Evolutionary conservation across 2,888 invertebrate species (phyloP).

Genomic region (Melinaea menophilus): DNA sequence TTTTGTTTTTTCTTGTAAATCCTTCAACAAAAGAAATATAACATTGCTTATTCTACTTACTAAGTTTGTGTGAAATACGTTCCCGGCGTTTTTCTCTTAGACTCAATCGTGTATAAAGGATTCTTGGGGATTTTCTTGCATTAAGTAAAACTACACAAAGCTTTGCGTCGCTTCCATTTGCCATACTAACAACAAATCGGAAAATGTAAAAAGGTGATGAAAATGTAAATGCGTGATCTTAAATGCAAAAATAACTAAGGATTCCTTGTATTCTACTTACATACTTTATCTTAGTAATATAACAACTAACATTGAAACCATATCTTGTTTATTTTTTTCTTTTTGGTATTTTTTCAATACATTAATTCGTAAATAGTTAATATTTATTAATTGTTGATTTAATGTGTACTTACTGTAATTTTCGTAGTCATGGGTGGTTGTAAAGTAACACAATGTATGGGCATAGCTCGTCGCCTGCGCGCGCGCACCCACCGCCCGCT

Average conservation of each 20-base stretch:
- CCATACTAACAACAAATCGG: slow-evolving; percentile 7
- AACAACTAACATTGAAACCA: not conserved
- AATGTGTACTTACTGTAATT: slow-evolving; percentile 30
- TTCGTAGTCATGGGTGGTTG: slow-evolving; percentile 50
- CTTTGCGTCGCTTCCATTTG: slow-evolving; percentile 7
- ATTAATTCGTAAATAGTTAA: not conserved
- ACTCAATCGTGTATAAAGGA: slow-evolving; percentile 8
- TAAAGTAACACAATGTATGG: slow-evolving; percentile 61
- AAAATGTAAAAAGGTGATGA: slow-evolving; percentile 8
- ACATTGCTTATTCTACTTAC: slow-evolving; percentile 3
- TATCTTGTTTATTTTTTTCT: no score
- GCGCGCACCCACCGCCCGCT: slow-evolving; percentile 39
- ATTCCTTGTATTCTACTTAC: not conserved
- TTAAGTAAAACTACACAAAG: slow-evolving; percentile 7
- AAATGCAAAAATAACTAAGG: not conserved
- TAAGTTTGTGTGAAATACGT: slow-evolving; percentile 7
- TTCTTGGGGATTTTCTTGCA: slow-evolving; percentile 5
- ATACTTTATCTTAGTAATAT: not conserved
- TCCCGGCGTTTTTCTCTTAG: slow-evolving; percentile 3
- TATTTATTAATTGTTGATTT: not conserved
- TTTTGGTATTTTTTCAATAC: not conserved
- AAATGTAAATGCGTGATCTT: slow-evolving; percentile 7
- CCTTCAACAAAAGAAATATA: slow-evolving; percentile 43
- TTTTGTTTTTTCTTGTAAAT: slow-evolving; percentile 49
- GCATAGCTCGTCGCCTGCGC: slow-evolving; percentile 54